Percentiles rank a stretch among this genome's conserved stretches.
These are phyloP conservation scores for Limonius californicus DNA, from an alignment of 1,140 invertebrate species.

Conservation along the genomic window DNA sequence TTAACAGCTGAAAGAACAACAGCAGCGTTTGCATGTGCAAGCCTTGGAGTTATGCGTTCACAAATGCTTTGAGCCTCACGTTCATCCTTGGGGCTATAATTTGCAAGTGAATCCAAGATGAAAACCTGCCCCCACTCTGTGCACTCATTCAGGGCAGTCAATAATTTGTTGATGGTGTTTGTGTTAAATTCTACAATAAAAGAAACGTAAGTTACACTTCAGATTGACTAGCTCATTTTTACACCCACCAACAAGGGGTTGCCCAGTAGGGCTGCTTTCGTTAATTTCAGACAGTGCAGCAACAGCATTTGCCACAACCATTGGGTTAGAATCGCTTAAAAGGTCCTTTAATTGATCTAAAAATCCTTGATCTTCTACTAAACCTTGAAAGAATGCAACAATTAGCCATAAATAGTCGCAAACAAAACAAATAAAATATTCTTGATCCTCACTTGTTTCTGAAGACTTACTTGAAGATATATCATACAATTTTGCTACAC, in stretches of 20 bases:
- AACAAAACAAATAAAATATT: not conserved
- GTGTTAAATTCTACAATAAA: slow-evolving; percentile 84
- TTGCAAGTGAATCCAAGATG: slow-evolving; percentile 96
- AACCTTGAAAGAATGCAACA: slow-evolving; percentile 50
- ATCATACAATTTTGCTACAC: slow-evolving; percentile 98
- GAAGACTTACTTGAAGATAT: slow-evolving; percentile 72
- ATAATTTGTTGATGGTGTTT: slow-evolving; percentile 95
- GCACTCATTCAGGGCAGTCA: slow-evolving; percentile 98
- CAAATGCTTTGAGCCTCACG: slow-evolving; percentile 99
- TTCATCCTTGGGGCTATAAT: slow-evolving; percentile 96
- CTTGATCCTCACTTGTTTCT: too few relatives aligned
- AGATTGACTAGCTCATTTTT: not conserved
- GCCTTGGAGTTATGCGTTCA: slow-evolving; percentile 94
- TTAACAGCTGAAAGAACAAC: slow-evolving; percentile 99
- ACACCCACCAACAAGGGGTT: slow-evolving; percentile 72
- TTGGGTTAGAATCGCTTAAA: slow-evolving; percentile 99
- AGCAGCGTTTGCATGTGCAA: slow-evolving; percentile 99
- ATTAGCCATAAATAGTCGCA: not conserved
- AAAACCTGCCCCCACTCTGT: slow-evolving; percentile 99
- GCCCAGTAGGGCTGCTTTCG: slow-evolving; percentile 89
- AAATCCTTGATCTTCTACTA: slow-evolving; percentile 98
- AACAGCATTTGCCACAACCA: slow-evolving; percentile 99
- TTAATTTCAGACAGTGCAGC: slow-evolving; percentile 98
- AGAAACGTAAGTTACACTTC: slow-evolving; percentile 1
- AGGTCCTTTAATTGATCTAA: slow-evolving; percentile 96